phyloP scores from a whole-genome alignment of 1,140 invertebrate genomes.

The Hydropsyche tenuis region DNA sequence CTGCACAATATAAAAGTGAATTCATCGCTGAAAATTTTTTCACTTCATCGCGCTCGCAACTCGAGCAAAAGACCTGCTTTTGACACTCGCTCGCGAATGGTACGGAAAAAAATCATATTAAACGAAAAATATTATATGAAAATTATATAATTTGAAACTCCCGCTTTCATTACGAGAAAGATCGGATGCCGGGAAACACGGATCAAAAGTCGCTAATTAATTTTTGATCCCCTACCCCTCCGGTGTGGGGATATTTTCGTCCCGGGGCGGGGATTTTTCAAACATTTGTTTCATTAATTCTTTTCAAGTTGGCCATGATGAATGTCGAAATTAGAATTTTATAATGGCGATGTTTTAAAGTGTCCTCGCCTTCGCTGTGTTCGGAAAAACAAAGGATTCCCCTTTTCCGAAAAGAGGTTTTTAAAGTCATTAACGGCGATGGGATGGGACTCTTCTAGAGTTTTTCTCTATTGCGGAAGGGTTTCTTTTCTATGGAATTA shows the following conservation, averaged over 20 bases:
- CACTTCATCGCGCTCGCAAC: too few relatives aligned
- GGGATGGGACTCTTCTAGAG: background rate
- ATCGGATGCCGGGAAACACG: slow-evolving; percentile 1
- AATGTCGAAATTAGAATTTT: slow-evolving; percentile 43
- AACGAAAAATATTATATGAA: too few relatives aligned
- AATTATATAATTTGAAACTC: background rate
- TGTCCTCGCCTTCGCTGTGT: slow-evolving; percentile 20
- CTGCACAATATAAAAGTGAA: too few relatives aligned
- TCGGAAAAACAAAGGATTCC: slow-evolving; percentile 40
- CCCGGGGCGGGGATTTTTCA: slow-evolving; percentile 24
- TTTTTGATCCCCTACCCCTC: slow-evolving; percentile 12
- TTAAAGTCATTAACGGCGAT: slow-evolving; percentile 40
- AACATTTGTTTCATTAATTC: slow-evolving; percentile 45
- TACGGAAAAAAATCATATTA: too few relatives aligned
- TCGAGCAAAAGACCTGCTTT: background rate
- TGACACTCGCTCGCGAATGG: background rate
- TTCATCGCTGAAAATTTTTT: too few relatives aligned
- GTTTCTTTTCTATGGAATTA: slow-evolving; percentile 19
- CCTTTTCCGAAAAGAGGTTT: slow-evolving; percentile 42
- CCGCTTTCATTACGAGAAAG: slow-evolving; percentile 17
- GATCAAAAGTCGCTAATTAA: slow-evolving; percentile 36
- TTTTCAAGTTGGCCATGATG: slow-evolving; percentile 43
- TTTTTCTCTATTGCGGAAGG: slow-evolving; percentile 13
- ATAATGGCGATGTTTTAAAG: slow-evolving; percentile 32
- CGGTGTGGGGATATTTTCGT: background rate